A percentile compares a stretch with the other conserved stretches of the same genome.
Evolutionary conservation across 1,140 invertebrate genomes (phyloP).

Genomic region (Ceratina calcarata): DNA sequence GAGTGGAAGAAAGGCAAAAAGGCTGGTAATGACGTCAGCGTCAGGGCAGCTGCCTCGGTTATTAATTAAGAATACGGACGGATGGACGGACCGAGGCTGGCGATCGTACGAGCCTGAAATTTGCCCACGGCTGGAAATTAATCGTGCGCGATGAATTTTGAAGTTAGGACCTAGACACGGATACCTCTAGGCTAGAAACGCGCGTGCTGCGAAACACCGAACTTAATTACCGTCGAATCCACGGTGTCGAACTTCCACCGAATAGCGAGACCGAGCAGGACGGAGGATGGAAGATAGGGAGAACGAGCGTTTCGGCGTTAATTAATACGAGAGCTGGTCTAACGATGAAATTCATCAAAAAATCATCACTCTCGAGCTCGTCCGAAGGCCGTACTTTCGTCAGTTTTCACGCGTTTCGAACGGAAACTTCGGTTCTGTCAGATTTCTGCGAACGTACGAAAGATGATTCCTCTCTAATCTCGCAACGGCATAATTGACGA

Average conservation of each 20-base stretch:
- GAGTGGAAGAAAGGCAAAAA: slow-evolving; percentile 65
- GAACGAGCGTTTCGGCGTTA: slow-evolving; percentile 45
- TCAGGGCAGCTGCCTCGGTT: slow-evolving; percentile 73
- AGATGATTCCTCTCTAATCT: background rate
- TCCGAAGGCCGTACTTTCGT: too few species aligned
- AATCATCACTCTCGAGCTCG: slow-evolving; percentile 61
- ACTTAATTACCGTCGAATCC: slow-evolving; percentile 66
- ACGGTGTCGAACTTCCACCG: slow-evolving; percentile 7
- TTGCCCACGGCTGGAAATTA: slow-evolving; percentile 74
- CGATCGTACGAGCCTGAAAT: slow-evolving; percentile 65
- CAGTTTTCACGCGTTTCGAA: too few species aligned
- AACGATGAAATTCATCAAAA: slow-evolving; percentile 70
- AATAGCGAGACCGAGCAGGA: background rate
- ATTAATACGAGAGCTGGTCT: slow-evolving; percentile 63
- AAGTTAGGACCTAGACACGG: slow-evolving; percentile 66
- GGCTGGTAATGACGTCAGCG: slow-evolving; percentile 75
- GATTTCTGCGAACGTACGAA: background rate
- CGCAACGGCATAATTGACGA: slow-evolving; percentile 2
- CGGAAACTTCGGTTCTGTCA: background rate
- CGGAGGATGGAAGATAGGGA: background rate
- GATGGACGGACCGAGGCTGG: slow-evolving; percentile 57
- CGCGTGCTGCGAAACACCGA: slow-evolving; percentile 58
- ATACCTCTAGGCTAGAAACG: slow-evolving; percentile 70
- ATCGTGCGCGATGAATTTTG: slow-evolving; percentile 73
- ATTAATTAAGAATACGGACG: slow-evolving; percentile 77